Evolutionary conservation across 2,888 invertebrate species (phyloP), one percentile per base, ranked within the genome.

Genomic region (Tillus elongatus): DNA sequence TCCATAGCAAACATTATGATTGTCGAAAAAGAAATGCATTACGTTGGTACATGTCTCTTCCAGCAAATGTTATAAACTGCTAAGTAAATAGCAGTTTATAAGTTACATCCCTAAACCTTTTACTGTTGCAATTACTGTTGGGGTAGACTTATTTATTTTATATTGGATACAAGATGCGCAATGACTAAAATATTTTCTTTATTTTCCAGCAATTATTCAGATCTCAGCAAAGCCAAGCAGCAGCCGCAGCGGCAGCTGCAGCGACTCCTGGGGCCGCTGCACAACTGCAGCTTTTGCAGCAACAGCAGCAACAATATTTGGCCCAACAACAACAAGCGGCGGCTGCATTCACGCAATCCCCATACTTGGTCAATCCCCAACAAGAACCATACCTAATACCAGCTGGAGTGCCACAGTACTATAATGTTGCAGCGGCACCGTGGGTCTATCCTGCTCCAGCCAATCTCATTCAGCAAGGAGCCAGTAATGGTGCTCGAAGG

Each of bases 391-490:
- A 91, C 67, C 73, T 90, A 58, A 81, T 85, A 57, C 80, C 88
- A 58, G 74, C 84, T 63, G 74, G 83, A 64, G 75, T 91, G 55
- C 90, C 90, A 35, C 92, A 90, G 57, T 93, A 95, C 71, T 93
- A 93, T 67, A 86, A 88, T 39, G 85, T 91, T 48, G 82, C 82
- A 33, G 91, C 91, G 15, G 82, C 82, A 33, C 91, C 91, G 15
- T 93, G 93, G 90, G 87, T 93, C 57, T 93, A 93, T 69, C 90
- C 91, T 28, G 59, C 60, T 34, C 58, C 60, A n/a, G 79, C 84
- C 30, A 79, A 81, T 60, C 70, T 81, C 52, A 74, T 82, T 57
- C 82, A 81, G 51, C 80, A 79, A 54, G 71, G 72, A 46, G 71
- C 75, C 51, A 70, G 74, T 59, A 62, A 70, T 60, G 67, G 72